These are phyloP conservation scores for Lucinisca nassula DNA, from an alignment of 2,888 invertebrate species.

Conservation along the genomic window DNA sequence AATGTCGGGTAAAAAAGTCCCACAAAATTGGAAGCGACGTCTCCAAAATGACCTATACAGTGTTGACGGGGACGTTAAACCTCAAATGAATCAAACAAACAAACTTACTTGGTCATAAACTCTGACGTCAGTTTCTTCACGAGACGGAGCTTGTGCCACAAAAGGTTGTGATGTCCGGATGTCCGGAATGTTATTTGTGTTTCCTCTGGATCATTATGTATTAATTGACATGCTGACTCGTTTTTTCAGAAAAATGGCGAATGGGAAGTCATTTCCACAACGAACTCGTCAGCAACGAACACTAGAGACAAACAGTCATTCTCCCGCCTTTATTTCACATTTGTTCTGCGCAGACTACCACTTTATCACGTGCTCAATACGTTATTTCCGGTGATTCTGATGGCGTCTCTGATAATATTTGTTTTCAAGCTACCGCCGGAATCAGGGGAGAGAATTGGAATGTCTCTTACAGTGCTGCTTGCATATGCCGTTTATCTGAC, in stretches of 20 bases:
- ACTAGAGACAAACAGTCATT: background rate
- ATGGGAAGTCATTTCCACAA: background rate
- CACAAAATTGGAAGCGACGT: too few species aligned
- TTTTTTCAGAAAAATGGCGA: slow-evolving; percentile 8
- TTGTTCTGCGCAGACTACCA: slow-evolving; percentile 57
- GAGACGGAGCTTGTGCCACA: too few species aligned
- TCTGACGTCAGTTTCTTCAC: too few species aligned
- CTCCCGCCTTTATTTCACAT: slow-evolving; percentile 57
- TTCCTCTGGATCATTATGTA: too few species aligned
- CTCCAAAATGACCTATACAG: too few species aligned
- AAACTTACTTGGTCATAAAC: too few species aligned
- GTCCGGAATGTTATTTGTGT: too few species aligned
- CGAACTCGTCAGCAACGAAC: background rate
- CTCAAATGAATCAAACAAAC: too few species aligned
- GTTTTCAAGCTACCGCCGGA: slow-evolving; percentile 71
- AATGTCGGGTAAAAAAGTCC: too few species aligned
- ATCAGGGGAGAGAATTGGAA: slow-evolving; percentile 57
- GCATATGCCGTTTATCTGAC: slow-evolving; percentile 74
- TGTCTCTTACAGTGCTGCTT: slow-evolving; percentile 57
- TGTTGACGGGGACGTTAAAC: too few species aligned
- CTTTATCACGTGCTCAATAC: slow-evolving; percentile 70
- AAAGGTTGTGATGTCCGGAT: too few species aligned
- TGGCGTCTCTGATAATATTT: slow-evolving; percentile 67
- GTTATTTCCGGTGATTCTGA: slow-evolving; percentile 65
- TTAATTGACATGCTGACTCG: too few species aligned